A percentile compares a stretch with the other conserved stretches of the same genome.
These are phyloP conservation scores for Oophaga sylvatica DNA, from an alignment of 2,797 vertebrate genomes.

Conservation along the genomic window DNA sequence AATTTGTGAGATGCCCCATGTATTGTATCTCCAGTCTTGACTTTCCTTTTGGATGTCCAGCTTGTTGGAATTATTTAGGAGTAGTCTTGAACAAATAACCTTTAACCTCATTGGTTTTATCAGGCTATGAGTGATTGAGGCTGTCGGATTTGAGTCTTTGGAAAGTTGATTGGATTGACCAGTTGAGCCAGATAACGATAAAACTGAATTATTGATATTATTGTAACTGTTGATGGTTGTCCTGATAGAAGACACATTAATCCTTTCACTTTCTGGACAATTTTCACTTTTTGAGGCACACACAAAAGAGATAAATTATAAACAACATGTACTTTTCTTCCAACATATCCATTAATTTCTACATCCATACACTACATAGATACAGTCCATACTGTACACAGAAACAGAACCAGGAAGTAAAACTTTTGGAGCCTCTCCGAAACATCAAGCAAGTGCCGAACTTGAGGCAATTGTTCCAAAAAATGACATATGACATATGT, in stretches of 20 bases:
- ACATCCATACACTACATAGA: too few relatives aligned
- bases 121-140: neutral
- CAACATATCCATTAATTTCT: too few relatives aligned
- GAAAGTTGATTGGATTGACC: neutral
- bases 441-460: neutral
- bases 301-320: too few relatives aligned
- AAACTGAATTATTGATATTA: too few relatives aligned
- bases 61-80: neutral
- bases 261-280: too few relatives aligned
- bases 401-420: neutral
- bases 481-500: too few relatives aligned
- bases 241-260: too few relatives aligned
- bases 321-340: too few relatives aligned
- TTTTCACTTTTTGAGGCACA: too few relatives aligned
- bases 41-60: neutral
- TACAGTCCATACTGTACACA: neutral
- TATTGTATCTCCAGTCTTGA: neutral
- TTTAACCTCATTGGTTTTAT: neutral
- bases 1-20: neutral
- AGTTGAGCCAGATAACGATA: neutral
- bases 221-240: too few relatives aligned
- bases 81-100: neutral
- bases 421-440: neutral
- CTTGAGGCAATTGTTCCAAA: too few relatives aligned
- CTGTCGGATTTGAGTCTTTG: neutral